Conservation (phyloP, 2,888 invertebrate species). For the Chrysomela aeneicollis region DNA sequence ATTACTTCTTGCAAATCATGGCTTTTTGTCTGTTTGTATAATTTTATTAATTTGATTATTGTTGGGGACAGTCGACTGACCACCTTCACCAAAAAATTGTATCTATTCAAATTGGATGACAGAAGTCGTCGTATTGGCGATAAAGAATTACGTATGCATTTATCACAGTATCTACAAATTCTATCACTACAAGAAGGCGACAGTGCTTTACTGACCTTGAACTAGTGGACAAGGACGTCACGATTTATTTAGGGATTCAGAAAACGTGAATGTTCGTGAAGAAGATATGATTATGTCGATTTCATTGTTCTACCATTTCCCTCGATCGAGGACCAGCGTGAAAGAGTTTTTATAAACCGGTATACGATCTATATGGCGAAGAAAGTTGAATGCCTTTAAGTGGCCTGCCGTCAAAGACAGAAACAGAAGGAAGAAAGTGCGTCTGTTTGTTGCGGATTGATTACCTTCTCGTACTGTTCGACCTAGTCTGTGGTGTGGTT, state of each 20-base stretch:
- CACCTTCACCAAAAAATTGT: too few species aligned
- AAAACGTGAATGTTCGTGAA: neutral
- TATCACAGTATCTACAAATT: too few species aligned
- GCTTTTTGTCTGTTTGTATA: too few species aligned
- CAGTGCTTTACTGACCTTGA: neutral
- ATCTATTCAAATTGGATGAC: slow-evolving; percentile 8
- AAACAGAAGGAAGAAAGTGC: slow-evolving; percentile 43
- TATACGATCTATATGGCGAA: slow-evolving; percentile 46
- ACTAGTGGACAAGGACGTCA: neutral
- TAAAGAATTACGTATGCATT: too few species aligned
- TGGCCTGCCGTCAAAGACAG: slow-evolving; percentile 44
- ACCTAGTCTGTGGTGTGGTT: slow-evolving; percentile 31
- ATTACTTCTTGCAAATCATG: too few species aligned
- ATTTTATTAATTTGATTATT: too few species aligned
- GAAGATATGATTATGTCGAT: neutral
- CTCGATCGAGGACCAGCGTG: neutral
- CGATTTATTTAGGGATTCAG: neutral
- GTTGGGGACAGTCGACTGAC: too few species aligned
- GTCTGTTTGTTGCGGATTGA: slow-evolving; percentile 41
- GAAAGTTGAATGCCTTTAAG: slow-evolving; percentile 47
- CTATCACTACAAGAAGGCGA: neutral
- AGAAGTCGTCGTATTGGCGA: slow-evolving; percentile 4
- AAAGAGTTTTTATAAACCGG: slow-evolving; percentile 39
- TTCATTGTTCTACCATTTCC: slow-evolving; percentile 9
- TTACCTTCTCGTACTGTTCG: slow-evolving; percentile 6